These are phyloP conservation scores for Pycnomerus fuliginosus DNA, from an alignment of 2,888 invertebrate species.

Conservation along the genomic window DNA sequence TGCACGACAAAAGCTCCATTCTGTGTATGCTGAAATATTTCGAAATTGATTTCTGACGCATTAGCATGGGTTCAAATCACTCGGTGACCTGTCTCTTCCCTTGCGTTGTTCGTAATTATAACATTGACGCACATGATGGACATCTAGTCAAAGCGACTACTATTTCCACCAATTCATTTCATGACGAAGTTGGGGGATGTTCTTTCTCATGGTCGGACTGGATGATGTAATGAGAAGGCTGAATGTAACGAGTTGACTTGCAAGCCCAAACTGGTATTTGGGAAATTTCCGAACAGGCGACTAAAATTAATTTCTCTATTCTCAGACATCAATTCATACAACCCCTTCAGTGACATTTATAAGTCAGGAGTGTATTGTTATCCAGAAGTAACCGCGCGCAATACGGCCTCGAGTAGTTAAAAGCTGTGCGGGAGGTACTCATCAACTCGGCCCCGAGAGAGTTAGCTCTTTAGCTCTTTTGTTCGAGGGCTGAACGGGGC, in stretches of 20 bases:
- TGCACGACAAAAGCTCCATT: no score
- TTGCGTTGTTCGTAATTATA: no score
- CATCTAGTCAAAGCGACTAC: no score
- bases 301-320: conserved; percentile 52
- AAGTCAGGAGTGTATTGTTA: conserved; percentile 54
- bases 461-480: conserved; percentile 44
- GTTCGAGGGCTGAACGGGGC: conserved; percentile 34
- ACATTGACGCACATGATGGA: no score
- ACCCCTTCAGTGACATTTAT: conserved; percentile 53
- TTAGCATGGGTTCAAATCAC: no score
- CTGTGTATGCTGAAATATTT: no score
- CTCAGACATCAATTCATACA: conserved; percentile 52
- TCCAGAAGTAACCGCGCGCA: conserved; percentile 49
- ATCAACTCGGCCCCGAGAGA: conserved; percentile 49
- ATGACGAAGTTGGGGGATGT: no score
- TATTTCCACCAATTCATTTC: no score
- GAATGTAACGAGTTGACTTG: conserved; percentile 32
- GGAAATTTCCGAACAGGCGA: conserved; percentile 51
- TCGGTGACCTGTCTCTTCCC: no score
- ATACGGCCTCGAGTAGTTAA: conserved; percentile 50
- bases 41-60: no score
- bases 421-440: conserved; percentile 50
- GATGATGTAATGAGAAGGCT: conserved; percentile 39
- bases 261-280: conserved; percentile 48
- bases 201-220: conserved; percentile 35